These are phyloP conservation scores for Pinna nobilis DNA, from an alignment of 1,140 invertebrate species.

Conservation along the genomic window DNA sequence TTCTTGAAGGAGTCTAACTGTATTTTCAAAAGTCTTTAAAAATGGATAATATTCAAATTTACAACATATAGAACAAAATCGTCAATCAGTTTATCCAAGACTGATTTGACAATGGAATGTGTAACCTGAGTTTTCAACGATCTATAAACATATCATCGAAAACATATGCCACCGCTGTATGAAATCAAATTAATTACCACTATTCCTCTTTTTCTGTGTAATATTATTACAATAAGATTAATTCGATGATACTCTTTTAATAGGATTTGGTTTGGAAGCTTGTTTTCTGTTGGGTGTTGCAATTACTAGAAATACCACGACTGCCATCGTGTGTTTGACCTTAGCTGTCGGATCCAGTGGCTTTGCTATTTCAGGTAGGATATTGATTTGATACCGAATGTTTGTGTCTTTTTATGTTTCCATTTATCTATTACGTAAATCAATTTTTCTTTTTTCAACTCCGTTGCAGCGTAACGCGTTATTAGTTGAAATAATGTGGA, in stretches of 20 bases:
- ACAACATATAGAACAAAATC: too few species aligned
- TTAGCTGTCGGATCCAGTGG: conserved; percentile 98
- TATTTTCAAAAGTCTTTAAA: neutral
- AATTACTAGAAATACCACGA: conserved; percentile 84
- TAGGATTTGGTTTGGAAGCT: conserved; percentile 97
- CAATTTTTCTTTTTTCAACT: neutral
- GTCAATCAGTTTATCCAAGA: too few species aligned
- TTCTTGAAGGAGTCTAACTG: neutral
- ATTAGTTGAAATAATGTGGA: too few species aligned
- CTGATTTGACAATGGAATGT: too few species aligned
- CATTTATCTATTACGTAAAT: neutral
- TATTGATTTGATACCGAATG: neutral
- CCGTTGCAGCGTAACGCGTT: too few species aligned
- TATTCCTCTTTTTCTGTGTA: neutral
- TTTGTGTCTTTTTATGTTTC: neutral
- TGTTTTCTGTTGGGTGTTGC: conserved; percentile 97
- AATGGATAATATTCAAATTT: too few species aligned
- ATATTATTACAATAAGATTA: neutral
- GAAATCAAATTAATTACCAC: neutral
- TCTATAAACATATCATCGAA: too few species aligned
- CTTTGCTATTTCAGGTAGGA: conserved; percentile 96
- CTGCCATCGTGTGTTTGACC: conserved; percentile 91
- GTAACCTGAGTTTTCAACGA: too few species aligned
- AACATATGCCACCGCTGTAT: neutral
- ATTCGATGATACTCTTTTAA: conserved; percentile 5